Base-by-base conservation (phyloP, 2,113 vertebrate genomes). In the Clarias gariepinus region DNA sequence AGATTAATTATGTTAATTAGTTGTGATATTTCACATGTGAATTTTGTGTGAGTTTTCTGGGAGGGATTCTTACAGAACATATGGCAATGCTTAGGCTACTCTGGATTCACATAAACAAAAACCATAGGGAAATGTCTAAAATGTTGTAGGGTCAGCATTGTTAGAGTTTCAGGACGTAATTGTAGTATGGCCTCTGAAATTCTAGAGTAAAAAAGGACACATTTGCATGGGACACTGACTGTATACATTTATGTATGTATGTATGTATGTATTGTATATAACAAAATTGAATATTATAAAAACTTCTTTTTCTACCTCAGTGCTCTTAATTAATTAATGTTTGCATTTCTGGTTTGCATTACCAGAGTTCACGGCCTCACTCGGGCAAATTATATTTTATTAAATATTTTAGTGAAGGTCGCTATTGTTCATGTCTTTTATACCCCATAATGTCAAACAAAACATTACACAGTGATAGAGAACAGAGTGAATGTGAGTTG, bases 401-500 rank as follows among this genome's bases (percentile, higher is more conserved):
- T 77, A 77, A 77, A 77, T 77, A 55, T 28, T 90, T 89, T 82
- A 89, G 88, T 78, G 61, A 69, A 87, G 63, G 58, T 66, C 66
- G 58, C 41, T 55, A 57, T 83, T 74, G 71, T 76, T 86, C 63
- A 52, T 86, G 61, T 55, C 19, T 69, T 63, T 79, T 52, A 53
- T 73, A 53, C 47, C 30, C 68, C 13, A 25, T 89, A 85, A 66
- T 19, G 23, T 66, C 69, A 77, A 87, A 66, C 61, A 53, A 87
- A 89, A 81, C 61, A n/a, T 30, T 30, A 82, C 63, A 41, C 74
- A 83, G 73, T 36, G 57, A 79, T 28, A 60, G 30, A 60, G 68
- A n/a, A 64, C 23, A 41, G 81, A 28, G 71, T 66, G 86, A 57
- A 77, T 21, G 41, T 83, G 21, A 63, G 55, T 57, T 55, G 73